Evolutionary conservation across 2,797 vertebrate species (phyloP).

Genomic region (Carcharodon carcharias): DNA sequence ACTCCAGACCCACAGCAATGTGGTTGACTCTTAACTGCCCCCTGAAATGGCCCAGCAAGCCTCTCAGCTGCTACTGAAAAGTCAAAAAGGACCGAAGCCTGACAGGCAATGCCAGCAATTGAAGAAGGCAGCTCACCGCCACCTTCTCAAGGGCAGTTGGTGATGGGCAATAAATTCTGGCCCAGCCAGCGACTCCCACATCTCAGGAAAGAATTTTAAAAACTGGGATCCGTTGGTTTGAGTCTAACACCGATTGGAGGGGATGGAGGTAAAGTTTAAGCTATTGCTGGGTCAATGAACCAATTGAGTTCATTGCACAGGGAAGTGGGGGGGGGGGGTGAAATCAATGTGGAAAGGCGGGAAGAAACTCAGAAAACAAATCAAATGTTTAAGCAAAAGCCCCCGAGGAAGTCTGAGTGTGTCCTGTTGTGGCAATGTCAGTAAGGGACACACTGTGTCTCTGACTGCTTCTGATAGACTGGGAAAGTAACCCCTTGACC

Average conservation of each 20-base stretch:
- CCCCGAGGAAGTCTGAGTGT: background rate
- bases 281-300: background rate
- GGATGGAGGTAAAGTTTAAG: background rate
- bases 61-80: no score
- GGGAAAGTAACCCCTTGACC: background rate
- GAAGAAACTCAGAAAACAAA: background rate
- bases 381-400: background rate
- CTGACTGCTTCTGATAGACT: background rate
- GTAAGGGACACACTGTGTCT: background rate
- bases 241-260: background rate
- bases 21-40: no score
- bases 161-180: no score
- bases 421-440: background rate
- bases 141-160: no score
- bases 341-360: background rate
- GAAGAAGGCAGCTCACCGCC: no score
- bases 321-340: background rate
- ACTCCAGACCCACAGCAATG: background rate
- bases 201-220: no score
- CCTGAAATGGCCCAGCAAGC: no score
- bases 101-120: no score
- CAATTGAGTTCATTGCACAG: background rate
- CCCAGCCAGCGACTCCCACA: no score
- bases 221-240: background rate
- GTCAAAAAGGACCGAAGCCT: no score